A percentile compares a stretch with the other conserved stretches of the same genome.
These are phyloP conservation scores for Steinernema carpocapsae DNA, from an alignment of 2,888 invertebrate species.

Conservation along the genomic window DNA sequence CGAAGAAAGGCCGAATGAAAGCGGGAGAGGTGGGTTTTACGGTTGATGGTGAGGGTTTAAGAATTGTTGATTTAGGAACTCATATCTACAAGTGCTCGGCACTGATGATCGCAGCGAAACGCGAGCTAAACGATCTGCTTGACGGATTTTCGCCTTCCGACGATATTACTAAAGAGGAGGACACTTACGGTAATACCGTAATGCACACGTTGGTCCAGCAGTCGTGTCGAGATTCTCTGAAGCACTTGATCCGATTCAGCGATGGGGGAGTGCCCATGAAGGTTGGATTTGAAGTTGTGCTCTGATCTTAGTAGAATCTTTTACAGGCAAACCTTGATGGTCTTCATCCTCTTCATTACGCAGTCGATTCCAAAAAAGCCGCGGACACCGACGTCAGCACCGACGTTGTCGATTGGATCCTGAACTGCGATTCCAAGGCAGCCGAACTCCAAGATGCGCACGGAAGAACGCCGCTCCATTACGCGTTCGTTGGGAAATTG, in stretches of 20 bases:
- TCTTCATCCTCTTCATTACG: constrained; percentile 71
- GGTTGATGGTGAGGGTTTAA: neutral
- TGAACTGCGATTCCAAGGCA: constrained; percentile 65
- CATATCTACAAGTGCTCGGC: constrained; percentile 24
- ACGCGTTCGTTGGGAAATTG: constrained; percentile 70
- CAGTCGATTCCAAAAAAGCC: constrained; percentile 70
- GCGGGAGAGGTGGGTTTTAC: neutral
- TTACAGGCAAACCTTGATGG: constrained; percentile 45
- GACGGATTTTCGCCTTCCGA: constrained; percentile 18
- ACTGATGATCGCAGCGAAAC: constrained; percentile 8
- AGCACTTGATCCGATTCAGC: constrained; percentile 9
- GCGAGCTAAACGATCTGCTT: neutral
- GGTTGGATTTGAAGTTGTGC: neutral
- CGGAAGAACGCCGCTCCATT: constrained; percentile 71
- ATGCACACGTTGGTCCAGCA: constrained; percentile 9
- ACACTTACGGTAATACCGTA: constrained; percentile 7
- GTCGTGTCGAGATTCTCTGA: neutral
- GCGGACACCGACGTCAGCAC: constrained; percentile 69
- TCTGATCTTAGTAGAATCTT: neutral
- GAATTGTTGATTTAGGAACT: neutral
- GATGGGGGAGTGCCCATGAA: constrained; percentile 15
- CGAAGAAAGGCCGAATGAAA: neutral
- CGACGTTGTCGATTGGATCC: constrained; percentile 71
- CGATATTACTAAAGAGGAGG: neutral
- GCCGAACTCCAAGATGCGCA: constrained; percentile 64